Base-by-base conservation (phyloP, 64 coral and sea anemone genomes). In the Montipora cactus region DNA sequence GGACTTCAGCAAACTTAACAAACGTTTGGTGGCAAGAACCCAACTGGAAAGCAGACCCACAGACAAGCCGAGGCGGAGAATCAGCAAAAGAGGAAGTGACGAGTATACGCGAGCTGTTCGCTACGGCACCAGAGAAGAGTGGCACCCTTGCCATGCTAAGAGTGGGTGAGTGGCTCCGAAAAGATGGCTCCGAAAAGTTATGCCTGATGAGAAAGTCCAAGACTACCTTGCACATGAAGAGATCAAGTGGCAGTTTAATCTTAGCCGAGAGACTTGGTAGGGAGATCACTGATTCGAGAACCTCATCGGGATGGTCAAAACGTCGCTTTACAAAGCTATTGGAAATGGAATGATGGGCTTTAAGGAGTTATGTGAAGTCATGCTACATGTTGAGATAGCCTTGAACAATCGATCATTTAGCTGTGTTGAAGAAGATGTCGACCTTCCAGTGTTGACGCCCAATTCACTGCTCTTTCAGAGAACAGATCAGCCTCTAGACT, bases 211-310 rank as follows among this genome's bases (percentile, higher is more conserved):
- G 0, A 11, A 49, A 49, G 48, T 94, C 4, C 46, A 16, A 8
- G 67, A 89, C 78, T 94, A 74, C 49, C 46, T 89, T 18, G 83
- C 64, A 4, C 21, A 28, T 52, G 11, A 44, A 4, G 25, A 25
- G 25, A 25, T 25, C 25, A 25, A 25, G 25, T 25, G 25, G 0
- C 25, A 25, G 25, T 25, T 66, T 89, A 5, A 77, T 94, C 3
- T 71, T 66, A 50, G 47, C 7, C 93, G 93, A 11, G 78, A 87
- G 10, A 77, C 93, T 44, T 94, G 92, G 92, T 94, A 87, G 92
- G 67, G 67, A 69, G 67, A n/a, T n/a, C 67, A 69, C 25, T 25
- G 25, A n/a, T 69, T 69, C 7, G 67, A 69, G 67, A 14, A n/a
- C 67, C 67, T 69, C 7, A 69, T 18, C 67, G 10, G 67, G 20